A percentile compares a stretch with the other conserved stretches of the same genome.
Conservation (phyloP, 2,888 invertebrate species). For the Escarpia spicata region DNA sequence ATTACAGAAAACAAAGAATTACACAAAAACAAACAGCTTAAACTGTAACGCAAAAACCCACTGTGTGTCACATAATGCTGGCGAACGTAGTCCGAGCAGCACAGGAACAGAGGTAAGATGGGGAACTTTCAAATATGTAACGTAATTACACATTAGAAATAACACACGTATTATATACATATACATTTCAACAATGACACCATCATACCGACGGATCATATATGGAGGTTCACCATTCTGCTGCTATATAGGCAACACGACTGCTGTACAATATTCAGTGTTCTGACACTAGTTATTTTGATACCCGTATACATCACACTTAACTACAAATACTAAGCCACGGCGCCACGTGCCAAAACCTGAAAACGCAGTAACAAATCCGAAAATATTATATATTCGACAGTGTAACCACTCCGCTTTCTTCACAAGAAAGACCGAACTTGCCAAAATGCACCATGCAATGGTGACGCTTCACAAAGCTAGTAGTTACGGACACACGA, state of each 20-base stretch:
- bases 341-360: constrained; percentile 12
- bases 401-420: neutral
- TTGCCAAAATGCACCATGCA: constrained; percentile 2
- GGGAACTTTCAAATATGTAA: neutral
- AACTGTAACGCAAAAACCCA: neutral
- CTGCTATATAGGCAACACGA: constrained; percentile 7
- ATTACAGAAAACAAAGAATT: neutral
- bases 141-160: neutral
- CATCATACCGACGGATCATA: neutral
- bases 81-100: neutral
- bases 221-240: neutral
- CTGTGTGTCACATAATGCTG: neutral
- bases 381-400: constrained; percentile 6
- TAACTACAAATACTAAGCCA: constrained; percentile 13
- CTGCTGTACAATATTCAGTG: constrained; percentile 11
- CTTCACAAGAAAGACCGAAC: constrained; percentile 4
- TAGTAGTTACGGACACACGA: neutral
- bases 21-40: neutral
- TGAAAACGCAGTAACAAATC: constrained; percentile 16
- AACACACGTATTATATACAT: neutral
- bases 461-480: neutral
- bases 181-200: constrained; percentile 13
- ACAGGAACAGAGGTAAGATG: neutral
- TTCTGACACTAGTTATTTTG: constrained; percentile 11
- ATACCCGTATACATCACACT: constrained; percentile 16